A percentile compares a stretch with the other conserved stretches of the same genome.
These are phyloP conservation scores for Petroica traversi DNA, from an alignment of 2,113 vertebrate genomes.

Conservation along the genomic window DNA sequence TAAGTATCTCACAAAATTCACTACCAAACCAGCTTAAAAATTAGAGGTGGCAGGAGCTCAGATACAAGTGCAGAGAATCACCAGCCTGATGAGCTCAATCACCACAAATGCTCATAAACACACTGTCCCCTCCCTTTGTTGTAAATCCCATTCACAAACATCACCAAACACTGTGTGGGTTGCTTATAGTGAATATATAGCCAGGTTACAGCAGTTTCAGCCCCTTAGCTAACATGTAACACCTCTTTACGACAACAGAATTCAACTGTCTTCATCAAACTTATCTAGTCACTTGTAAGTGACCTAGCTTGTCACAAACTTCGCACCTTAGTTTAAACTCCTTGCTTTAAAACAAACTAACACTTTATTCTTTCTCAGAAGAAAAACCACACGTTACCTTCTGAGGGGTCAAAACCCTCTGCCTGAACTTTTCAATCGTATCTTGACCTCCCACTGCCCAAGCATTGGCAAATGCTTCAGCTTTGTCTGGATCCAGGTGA, in stretches of 20 bases:
- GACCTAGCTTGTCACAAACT: not conserved
- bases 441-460: slow-evolving; percentile 88
- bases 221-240: not conserved
- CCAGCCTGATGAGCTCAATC: not conserved
- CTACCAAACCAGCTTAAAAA: not conserved
- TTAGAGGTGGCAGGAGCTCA: not conserved
- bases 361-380: not conserved
- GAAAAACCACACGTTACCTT: slow-evolving; percentile 77
- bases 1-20: not conserved
- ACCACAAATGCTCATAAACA: not conserved
- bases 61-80: not conserved
- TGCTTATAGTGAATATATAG: not conserved
- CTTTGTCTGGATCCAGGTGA: slow-evolving; percentile 82
- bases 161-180: too few relatives aligned
- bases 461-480: slow-evolving; percentile 81
- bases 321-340: not conserved
- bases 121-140: not conserved
- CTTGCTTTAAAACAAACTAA: not conserved
- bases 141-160: not conserved
- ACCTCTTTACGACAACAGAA: not conserved
- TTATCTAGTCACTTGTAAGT: not conserved
- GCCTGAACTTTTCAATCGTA: slow-evolving; percentile 87
- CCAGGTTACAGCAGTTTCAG: not conserved
- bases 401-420: slow-evolving; percentile 85
- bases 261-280: accelerated